phyloP scores from a whole-genome alignment of 1,140 invertebrate species.

The Teleopsis dalmanni region DNA sequence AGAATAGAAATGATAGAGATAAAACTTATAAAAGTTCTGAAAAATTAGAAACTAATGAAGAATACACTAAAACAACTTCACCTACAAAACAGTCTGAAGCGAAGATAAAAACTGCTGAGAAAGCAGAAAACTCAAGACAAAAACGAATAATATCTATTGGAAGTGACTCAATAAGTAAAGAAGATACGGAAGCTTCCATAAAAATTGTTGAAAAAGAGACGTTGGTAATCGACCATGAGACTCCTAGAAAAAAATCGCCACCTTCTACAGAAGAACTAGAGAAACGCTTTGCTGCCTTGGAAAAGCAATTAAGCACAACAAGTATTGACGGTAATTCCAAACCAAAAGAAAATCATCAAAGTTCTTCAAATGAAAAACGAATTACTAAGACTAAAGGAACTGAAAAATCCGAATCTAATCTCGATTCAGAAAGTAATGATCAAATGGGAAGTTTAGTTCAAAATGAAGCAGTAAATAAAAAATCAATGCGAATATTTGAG shows the following conservation, averaged over 20 bases:
- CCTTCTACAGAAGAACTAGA: slow-evolving; percentile 37
- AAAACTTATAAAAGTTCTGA: not conserved
- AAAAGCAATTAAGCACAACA: slow-evolving; percentile 26
- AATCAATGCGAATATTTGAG: too few relatives aligned
- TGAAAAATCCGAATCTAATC: too few relatives aligned
- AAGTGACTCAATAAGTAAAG: not conserved
- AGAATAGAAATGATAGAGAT: not conserved
- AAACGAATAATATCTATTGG: not conserved
- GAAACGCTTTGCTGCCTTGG: slow-evolving; percentile 34
- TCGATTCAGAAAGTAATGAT: too few relatives aligned
- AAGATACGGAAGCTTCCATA: not conserved
- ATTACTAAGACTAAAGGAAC: too few relatives aligned
- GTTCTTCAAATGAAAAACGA: too few relatives aligned
- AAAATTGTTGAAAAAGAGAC: too few relatives aligned
- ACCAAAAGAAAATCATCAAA: too few relatives aligned
- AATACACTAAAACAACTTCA: not conserved
- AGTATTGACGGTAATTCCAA: slow-evolving; percentile 15
- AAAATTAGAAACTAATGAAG: not conserved
- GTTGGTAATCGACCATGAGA: too few relatives aligned
- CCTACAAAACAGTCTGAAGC: not conserved
- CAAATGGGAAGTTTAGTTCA: too few relatives aligned
- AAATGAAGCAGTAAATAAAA: too few relatives aligned
- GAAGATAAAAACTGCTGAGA: not conserved
- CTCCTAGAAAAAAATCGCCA: slow-evolving; percentile 20
- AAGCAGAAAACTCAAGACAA: not conserved